Evolutionary conservation across 2,888 invertebrate genomes (phyloP), one percentile per base, ranked within the genome.

Genomic region (Chrysolina oricalcia): DNA sequence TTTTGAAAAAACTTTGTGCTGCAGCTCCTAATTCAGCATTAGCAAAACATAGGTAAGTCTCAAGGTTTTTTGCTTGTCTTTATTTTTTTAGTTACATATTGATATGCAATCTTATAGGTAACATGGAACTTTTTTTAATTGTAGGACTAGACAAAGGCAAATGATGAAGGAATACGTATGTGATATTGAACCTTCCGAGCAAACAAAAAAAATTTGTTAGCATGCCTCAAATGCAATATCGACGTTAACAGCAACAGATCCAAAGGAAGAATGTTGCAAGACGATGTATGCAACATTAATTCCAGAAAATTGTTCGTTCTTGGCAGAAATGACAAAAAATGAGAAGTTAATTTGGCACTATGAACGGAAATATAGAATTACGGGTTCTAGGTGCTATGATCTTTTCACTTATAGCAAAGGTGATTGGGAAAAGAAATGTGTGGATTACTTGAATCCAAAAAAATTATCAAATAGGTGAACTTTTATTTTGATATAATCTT

Each of bases 21-120:
- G 43, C 43, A 43, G 43, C 43, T 43, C 43, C 43, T 43, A 43
- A 43, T 43, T 43, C 43, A 43, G 43, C 43, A 43, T 43, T 43
- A 43, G 43, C 43, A 43, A 43, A 43, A 43, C 43, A 43, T 43
- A 43, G 43, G 43, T 43, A 43, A 43, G 43, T 43, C 43, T 43
- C 43, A 43, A 43, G 43, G 43, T 5, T 8, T 43, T 43, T 43
- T 43, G 43, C 2, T 43, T 43, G 43, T 8, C 9, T 2, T 2
- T 43, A 43, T 43, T 43, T 13, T 43, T 43, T 43, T 13, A 43
- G 43, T 43, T 43, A 43, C 43, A 43, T 43, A 43, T 9, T n/a
- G n/a, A 27, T 27, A 27, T 27, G 27, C 27, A 2, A 27, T 27
- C 27, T 27, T 27, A 3, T 27, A n/a, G n/a, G n/a, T n/a, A 27